Conservation (phyloP, 2,113 vertebrate genomes). For the Nipponia nippon region DNA sequence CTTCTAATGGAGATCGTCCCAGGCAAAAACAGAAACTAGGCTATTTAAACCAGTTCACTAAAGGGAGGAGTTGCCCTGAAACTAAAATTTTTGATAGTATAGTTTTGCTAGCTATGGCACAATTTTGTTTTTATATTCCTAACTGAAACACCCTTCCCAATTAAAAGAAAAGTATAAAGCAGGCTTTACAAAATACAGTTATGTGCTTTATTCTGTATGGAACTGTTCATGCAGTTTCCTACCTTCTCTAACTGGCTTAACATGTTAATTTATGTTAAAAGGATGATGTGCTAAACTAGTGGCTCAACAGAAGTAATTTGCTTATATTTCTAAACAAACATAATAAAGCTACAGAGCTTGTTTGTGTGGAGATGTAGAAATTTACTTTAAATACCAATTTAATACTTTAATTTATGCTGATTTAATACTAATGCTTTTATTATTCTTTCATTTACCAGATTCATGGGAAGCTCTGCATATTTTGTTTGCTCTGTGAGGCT, state of each 20-base stretch:
- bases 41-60: background rate
- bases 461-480: conserved; percentile 92
- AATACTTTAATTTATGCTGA: background rate
- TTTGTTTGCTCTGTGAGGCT: conserved; percentile 94
- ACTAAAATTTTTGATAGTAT: background rate
- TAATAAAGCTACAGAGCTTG: background rate
- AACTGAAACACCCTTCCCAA: background rate
- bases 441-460: conserved; percentile 76
- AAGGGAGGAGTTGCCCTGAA: background rate
- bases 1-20: background rate
- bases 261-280: background rate
- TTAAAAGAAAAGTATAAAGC: background rate
- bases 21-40: background rate
- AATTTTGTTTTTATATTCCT: background rate
- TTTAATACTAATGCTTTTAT: background rate
- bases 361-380: background rate
- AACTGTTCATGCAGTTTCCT: background rate
- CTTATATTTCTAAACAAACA: background rate
- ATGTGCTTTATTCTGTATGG: background rate
- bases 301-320: background rate
- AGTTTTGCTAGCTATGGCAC: background rate
- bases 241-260: background rate
- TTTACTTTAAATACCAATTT: background rate
- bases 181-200: background rate
- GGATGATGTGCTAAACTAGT: background rate